Base-by-base conservation (phyloP, 2,113 vertebrate species). In the Vanacampus margaritifer region DNA sequence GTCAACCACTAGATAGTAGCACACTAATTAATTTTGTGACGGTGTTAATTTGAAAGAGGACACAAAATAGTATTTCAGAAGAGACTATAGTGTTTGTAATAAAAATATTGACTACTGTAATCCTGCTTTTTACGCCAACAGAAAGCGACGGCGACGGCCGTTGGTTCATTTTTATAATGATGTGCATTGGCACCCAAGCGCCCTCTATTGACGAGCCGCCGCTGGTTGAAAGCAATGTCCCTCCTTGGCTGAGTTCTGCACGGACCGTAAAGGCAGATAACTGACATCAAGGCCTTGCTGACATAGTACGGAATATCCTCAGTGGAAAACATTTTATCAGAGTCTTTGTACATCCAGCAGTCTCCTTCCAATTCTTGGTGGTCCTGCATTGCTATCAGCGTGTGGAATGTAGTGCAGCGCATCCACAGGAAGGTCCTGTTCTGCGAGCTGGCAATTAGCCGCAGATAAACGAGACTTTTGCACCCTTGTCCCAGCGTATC, bases 361-460 rank as follows among this genome's bases (percentile, higher is more conserved):
- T 80, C 80, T 83, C 79, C 85, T 87, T 85, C 64, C 80, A 83
- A 73, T 83, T 87, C 81, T 87, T 90, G 92, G 90, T 93, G 92
- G 92, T 92, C 91, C 79, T 71, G 73, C 50, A 60, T 68, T 69
- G 75, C 79, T 91, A 90, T 92, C 89, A 89, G 87, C 80, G 84
- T 90, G 80, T 89, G 91, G 90, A 91, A 90, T 84, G 86, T 70
- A 80, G 77, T 79, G 66, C 63, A 50, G 81, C 76, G 72, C 72
- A 82, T 75, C 81, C 78, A 78, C 63, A 86, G 65, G 69, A 83
- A 56, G 69, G 70, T 80, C 59, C 76, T 72, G 69, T 69, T 76
- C 68, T 71, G 76, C 83, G 76, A 88, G 84, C 60, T 81, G 78
- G 87, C 89, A 91, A 93, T 92, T 92, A 91, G 82, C 84, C 64